phyloP scores from a whole-genome alignment of 2,888 invertebrate genomes.

The Arctia plantaginis region DNA sequence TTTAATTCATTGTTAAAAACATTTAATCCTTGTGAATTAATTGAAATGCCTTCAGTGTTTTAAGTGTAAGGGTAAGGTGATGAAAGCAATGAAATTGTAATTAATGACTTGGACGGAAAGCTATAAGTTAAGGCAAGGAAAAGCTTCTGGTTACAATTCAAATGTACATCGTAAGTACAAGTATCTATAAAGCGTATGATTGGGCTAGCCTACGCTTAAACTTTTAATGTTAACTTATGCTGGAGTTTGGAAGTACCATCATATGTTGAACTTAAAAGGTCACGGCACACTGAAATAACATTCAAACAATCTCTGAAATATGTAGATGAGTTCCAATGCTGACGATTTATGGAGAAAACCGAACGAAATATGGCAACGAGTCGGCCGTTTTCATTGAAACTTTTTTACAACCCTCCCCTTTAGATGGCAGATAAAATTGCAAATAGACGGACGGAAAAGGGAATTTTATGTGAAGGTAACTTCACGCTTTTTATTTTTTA shows the following conservation, averaged over 20 bases:
- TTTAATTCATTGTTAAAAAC: slow-evolving; percentile 54
- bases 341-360: slow-evolving; percentile 82
- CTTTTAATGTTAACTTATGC: slow-evolving; percentile 8
- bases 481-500: slow-evolving; percentile 58
- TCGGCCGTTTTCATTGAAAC: slow-evolving; percentile 79
- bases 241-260: neutral
- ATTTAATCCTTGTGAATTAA: slow-evolving; percentile 57
- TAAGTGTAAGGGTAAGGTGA: slow-evolving; percentile 46
- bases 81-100: slow-evolving; percentile 30
- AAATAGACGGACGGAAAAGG: slow-evolving; percentile 71
- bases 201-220: neutral
- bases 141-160: neutral
- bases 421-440: slow-evolving; percentile 80
- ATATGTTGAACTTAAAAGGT: slow-evolving; percentile 39
- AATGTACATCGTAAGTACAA: neutral
- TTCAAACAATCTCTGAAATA: slow-evolving; percentile 69
- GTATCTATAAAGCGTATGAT: neutral
- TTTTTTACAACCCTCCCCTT: slow-evolving; percentile 74
- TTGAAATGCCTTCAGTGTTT: slow-evolving; percentile 53
- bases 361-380: slow-evolving; percentile 76
- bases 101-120: neutral
- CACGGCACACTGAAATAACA: slow-evolving; percentile 53
- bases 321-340: slow-evolving; percentile 78
- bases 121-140: neutral
- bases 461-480: slow-evolving; percentile 77